Evolutionary conservation across 2,113 vertebrate genomes (phyloP).

Genomic region (Oceanodroma tethys): DNA sequence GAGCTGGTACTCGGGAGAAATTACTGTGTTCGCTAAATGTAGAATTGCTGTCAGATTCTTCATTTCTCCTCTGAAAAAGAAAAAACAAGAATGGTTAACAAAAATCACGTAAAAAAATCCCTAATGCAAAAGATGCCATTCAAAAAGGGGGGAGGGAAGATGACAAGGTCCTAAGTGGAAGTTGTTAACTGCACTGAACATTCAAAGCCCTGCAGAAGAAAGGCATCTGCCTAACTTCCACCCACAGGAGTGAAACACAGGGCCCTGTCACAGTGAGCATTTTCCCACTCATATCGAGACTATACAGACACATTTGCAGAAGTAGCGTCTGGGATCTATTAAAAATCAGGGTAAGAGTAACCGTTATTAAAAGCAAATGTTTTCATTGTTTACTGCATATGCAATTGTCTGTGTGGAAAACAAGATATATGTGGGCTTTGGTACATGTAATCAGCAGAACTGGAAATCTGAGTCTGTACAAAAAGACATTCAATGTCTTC

Average conservation of each 20-base stretch:
- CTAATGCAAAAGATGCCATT: not conserved
- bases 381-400: not conserved
- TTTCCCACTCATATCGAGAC: not conserved
- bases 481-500: not conserved
- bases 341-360: not conserved
- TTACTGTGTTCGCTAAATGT: fast-evolving
- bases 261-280: not conserved
- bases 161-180: not conserved
- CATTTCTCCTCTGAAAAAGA: not conserved
- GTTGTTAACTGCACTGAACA: not conserved
- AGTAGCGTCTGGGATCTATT: not conserved
- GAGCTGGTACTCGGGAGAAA: not conserved
- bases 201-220: not conserved
- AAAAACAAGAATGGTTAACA: not conserved
- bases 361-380: not conserved
- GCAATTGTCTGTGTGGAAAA: not conserved
- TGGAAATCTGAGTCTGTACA: not conserved
- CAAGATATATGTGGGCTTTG: fast-evolving
- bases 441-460: not conserved
- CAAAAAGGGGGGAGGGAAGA: not conserved
- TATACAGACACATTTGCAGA: not conserved
- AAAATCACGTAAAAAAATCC: not conserved
- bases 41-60: not conserved
- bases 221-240: not conserved
- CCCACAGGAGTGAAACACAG: not conserved